These are phyloP conservation scores for Takifugu ocellatus DNA, from an alignment of 2,797 vertebrate species.

Conservation along the genomic window DNA sequence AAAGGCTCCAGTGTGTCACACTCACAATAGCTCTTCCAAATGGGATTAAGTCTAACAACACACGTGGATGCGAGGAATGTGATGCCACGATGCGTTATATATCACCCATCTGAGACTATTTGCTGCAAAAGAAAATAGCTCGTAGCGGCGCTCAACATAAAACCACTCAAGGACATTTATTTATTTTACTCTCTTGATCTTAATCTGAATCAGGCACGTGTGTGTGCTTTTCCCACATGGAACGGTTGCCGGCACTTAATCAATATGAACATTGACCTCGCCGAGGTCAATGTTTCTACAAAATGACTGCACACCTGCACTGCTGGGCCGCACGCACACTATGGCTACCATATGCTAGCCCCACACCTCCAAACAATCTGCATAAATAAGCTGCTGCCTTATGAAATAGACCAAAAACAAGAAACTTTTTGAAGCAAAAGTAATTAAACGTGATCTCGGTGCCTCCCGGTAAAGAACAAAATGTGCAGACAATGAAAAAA, in stretches of 20 bases:
- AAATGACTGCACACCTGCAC: slow-evolving; percentile 3
- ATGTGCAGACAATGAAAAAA: slow-evolving; percentile 1
- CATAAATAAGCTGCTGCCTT: neutral
- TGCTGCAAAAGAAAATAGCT: neutral
- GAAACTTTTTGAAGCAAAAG: no score
- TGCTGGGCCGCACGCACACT: slow-evolving; percentile 5
- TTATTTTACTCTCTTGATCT: neutral
- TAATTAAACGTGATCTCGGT: neutral
- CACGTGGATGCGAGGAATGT: slow-evolving; percentile 28
- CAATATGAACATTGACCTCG: slow-evolving; percentile 14
- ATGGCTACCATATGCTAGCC: slow-evolving; percentile 2
- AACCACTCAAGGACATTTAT: neutral
- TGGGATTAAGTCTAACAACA: slow-evolving; percentile 56
- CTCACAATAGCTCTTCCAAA: slow-evolving; percentile 46
- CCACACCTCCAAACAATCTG: neutral
- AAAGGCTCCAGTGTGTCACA: slow-evolving; percentile 35
- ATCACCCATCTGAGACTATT: neutral
- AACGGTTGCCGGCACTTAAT: slow-evolving; percentile 22
- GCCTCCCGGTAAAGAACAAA: neutral
- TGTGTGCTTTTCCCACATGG: slow-evolving; percentile 7
- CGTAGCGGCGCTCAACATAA: neutral
- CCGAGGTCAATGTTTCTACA: slow-evolving; percentile 9
- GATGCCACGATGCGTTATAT: neutral
- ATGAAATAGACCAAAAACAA: neutral
- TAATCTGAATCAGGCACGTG: slow-evolving; percentile 4